Conservation (phyloP, 2,797 vertebrate genomes). For the Salmo trutta region DNA sequence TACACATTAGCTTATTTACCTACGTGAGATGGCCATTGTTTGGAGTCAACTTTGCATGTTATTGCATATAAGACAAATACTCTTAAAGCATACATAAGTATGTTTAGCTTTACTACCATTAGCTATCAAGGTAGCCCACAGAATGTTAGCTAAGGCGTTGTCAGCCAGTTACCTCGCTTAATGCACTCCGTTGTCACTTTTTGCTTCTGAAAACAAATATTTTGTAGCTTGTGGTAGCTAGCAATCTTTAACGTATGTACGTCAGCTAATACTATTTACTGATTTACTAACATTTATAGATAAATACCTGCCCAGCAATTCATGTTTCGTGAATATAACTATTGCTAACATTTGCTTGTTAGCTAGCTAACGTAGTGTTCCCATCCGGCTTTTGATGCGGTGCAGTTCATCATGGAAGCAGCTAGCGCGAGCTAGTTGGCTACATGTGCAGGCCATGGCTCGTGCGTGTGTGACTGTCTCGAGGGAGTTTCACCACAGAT, state of each 20-base stretch:
- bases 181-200: slow-evolving; percentile 69
- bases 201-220: slow-evolving; percentile 47
- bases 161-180: slow-evolving; percentile 64
- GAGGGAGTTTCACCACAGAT: background rate
- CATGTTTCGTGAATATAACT: background rate
- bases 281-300: slow-evolving; percentile 41
- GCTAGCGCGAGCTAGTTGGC: background rate
- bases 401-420: background rate
- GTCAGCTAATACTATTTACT: slow-evolving; percentile 12
- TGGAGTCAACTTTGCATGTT: slow-evolving; percentile 3
- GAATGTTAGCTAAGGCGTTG: slow-evolving; percentile 74
- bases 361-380: background rate
- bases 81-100: slow-evolving; percentile 17
- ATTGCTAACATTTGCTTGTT: background rate
- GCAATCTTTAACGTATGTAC: slow-evolving; percentile 29
- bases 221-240: background rate
- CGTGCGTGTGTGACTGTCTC: background rate
- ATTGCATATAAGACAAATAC: slow-evolving; percentile 10
- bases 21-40: slow-evolving; percentile 44
- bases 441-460: slow-evolving; percentile 1
- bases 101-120: slow-evolving; percentile 12
- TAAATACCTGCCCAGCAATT: background rate
- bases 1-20: slow-evolving; percentile 54
- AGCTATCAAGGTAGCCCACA: slow-evolving; percentile 32
- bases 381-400: background rate